Evolutionary conservation across 2,888 invertebrate genomes (phyloP), one percentile per base, ranked within the genome.

Genomic region (Dicycla oo): DNA sequence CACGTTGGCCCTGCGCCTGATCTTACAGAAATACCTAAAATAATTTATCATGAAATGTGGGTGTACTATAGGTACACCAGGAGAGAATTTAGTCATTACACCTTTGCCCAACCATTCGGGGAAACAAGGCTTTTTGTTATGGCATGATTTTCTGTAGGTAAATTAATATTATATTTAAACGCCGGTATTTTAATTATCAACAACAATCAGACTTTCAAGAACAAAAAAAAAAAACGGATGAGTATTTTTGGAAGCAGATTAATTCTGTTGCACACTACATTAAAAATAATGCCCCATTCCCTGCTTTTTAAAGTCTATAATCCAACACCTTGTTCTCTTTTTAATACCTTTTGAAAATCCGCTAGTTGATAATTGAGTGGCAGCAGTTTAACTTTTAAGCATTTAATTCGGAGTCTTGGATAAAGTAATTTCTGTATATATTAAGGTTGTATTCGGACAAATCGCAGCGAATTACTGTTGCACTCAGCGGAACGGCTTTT

Each of bases 321-420:
- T 72, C 5, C 1, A 34, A 26, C 15, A 38, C 15, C 34, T 3
- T 0, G 18, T 23, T 18, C 3, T 3, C 7, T 1, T 8, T 61
- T 53, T 61, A 73, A 26, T 47, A 20, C 71, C 20, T 76, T 72
- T 45, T 51, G 11, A 6, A 69, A 47, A 23, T 65, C 0, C 0
- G 3, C 11, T 20, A 11, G 38, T 61, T 60, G 49, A 73, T 76
- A 83, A 79, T 81, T 72, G 69, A 79, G 76, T 58, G 72, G 82
- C 80, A 71, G 58, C 63, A 61, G 62, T 68, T 69, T 72, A 70
- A 81, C 51, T 76, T 83, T 72, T 68, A 73, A 76, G 45, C 67
- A 64, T 78, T 79, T 69, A 72, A 76, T 77, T 84, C 26, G 49
- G n/a, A 62, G 40, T 51, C 34, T 72, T 26, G 56, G 51, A 54